Evolutionary conservation across 2,888 invertebrate genomes (phyloP).

Genomic region (Standfussiana lucernea): DNA sequence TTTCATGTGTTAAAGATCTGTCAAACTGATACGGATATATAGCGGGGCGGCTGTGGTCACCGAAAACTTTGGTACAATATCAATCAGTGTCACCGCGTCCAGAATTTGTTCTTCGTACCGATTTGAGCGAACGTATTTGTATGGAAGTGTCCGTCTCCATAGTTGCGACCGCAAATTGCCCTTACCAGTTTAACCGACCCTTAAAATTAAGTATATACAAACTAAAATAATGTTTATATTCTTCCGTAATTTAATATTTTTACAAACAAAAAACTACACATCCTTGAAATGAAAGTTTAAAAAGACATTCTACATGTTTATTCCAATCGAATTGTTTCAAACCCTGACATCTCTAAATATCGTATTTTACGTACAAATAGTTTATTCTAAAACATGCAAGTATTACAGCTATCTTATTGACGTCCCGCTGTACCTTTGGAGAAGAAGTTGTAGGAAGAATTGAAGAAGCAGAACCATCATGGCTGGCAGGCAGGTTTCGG

Average conservation of each 20-base stretch:
- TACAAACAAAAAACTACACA: not conserved
- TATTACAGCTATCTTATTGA: constrained; percentile 84
- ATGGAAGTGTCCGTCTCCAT: not conserved
- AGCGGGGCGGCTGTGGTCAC: not conserved
- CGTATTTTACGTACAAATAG: constrained; percentile 58
- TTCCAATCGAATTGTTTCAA: constrained; percentile 67
- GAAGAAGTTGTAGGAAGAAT: constrained; percentile 80
- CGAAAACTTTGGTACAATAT: not conserved
- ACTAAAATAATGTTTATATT: not conserved
- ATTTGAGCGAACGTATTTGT: not conserved
- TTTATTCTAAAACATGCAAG: constrained; percentile 42
- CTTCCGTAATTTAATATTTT: not conserved
- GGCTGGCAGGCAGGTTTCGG: constrained; percentile 83
- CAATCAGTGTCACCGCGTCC: not conserved
- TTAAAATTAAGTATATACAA: not conserved
- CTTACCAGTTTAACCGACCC: not conserved
- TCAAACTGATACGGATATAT: not conserved
- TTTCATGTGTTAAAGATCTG: not conserved
- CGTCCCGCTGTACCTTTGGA: constrained; percentile 81
- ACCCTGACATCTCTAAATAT: constrained; percentile 72
- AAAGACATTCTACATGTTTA: constrained; percentile 19
- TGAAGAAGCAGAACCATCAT: constrained; percentile 83
- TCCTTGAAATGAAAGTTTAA: not conserved
- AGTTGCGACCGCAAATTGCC: not conserved
- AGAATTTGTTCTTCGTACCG: not conserved